phyloP scores from a whole-genome alignment of 2,888 invertebrate species.

The Nemurella pictetii region DNA sequence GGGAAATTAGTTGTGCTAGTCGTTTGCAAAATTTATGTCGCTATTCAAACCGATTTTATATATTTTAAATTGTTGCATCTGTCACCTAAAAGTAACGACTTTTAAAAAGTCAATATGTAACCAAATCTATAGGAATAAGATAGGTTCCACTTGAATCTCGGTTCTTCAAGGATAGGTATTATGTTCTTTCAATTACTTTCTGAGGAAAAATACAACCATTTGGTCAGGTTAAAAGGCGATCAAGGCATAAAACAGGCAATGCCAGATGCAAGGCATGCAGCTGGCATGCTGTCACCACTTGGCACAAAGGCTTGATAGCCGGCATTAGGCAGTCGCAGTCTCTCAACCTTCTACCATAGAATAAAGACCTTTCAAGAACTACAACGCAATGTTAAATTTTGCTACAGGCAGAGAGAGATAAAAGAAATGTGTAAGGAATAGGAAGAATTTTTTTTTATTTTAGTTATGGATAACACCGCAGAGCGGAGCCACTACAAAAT shows the following conservation, averaged over 20 bases:
- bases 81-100: background rate
- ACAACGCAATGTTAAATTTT: too few species aligned
- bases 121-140: background rate
- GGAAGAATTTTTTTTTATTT: too few species aligned
- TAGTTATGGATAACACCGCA: too few species aligned
- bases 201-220: background rate
- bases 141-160: background rate
- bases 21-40: background rate
- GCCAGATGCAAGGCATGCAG: background rate
- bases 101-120: background rate
- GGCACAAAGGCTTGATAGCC: background rate
- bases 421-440: too few species aligned
- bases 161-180: background rate
- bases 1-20: background rate
- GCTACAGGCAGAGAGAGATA: too few species aligned
- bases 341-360: background rate
- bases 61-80: background rate
- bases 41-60: background rate
- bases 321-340: background rate
- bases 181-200: constrained; percentile 3
- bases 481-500: too few species aligned
- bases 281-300: background rate
- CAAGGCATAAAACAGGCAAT: background rate
- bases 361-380: too few species aligned
- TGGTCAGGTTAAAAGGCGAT: constrained; percentile 9